A percentile compares a stretch with the other conserved stretches of the same genome.
Evolutionary conservation across 2,113 vertebrate species (phyloP).

Genomic region (Columba livia): DNA sequence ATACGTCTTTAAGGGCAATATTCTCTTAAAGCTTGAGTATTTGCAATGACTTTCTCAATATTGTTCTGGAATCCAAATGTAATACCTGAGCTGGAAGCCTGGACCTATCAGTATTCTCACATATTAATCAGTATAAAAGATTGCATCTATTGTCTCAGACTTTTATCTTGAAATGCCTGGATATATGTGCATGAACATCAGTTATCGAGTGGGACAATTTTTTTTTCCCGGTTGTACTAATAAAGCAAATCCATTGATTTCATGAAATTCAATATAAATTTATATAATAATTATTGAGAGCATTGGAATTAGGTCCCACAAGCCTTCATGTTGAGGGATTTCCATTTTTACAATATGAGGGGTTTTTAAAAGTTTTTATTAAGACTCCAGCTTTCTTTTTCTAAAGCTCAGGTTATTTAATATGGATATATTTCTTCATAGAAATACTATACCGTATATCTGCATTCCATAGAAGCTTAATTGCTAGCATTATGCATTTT

Average conservation of each 20-base stretch:
- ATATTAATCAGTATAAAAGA: background rate
- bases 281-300: background rate
- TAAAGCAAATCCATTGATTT: background rate
- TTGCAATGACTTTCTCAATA: background rate
- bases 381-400: background rate
- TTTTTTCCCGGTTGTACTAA: background rate
- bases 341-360: background rate
- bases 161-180: background rate
- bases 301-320: background rate
- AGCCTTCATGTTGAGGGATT: background rate
- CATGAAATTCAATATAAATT: background rate
- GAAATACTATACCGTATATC: background rate
- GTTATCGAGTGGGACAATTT: background rate
- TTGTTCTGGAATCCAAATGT: background rate
- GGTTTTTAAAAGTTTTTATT: background rate
- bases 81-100: background rate
- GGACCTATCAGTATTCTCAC: background rate
- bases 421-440: background rate
- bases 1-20: background rate
- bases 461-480: background rate
- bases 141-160: background rate
- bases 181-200: background rate
- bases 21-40: background rate
- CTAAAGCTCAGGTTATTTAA: background rate
- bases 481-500: background rate